A percentile compares a stretch with the other conserved stretches of the same genome.
phyloP scores from a whole-genome alignment of 2,797 vertebrate species.

The Micropoecilia bifurca region DNA sequence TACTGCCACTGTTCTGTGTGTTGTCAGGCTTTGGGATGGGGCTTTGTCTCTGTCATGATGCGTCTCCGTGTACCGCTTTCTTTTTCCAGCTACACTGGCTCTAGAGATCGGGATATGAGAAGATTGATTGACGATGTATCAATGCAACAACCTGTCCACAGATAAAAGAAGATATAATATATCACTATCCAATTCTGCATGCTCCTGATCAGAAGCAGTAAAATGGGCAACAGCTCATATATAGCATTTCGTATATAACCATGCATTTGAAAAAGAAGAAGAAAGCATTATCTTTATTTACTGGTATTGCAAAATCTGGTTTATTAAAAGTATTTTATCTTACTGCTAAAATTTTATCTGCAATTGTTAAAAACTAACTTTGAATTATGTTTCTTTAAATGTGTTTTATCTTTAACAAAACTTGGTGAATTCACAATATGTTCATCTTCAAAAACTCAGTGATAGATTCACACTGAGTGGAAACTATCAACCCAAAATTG shows the following conservation, averaged over 20 bases:
- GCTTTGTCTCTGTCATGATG: slow-evolving; percentile 44
- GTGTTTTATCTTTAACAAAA: neutral
- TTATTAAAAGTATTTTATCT: neutral
- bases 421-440: neutral
- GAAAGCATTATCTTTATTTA: neutral
- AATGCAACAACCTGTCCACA: slow-evolving; percentile 11
- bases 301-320: neutral
- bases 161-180: slow-evolving; percentile 10
- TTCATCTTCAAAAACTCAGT: neutral
- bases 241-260: neutral
- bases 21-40: slow-evolving; percentile 38
- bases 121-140: slow-evolving; percentile 12
- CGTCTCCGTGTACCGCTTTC: neutral
- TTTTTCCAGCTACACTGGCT: slow-evolving; percentile 20
- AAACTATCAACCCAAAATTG: slow-evolving; percentile 21
- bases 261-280: neutral
- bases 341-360: neutral
- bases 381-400: neutral
- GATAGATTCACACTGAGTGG: neutral
- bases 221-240: neutral
- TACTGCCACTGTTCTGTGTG: slow-evolving; percentile 27
- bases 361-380: slow-evolving; percentile 1
- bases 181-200: slow-evolving; percentile 6
- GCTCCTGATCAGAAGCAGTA: neutral
- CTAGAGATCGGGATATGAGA: slow-evolving; percentile 21